Evolutionary conservation across 2,888 invertebrate genomes (phyloP).

Genomic region (Aspidiotus destructor): DNA sequence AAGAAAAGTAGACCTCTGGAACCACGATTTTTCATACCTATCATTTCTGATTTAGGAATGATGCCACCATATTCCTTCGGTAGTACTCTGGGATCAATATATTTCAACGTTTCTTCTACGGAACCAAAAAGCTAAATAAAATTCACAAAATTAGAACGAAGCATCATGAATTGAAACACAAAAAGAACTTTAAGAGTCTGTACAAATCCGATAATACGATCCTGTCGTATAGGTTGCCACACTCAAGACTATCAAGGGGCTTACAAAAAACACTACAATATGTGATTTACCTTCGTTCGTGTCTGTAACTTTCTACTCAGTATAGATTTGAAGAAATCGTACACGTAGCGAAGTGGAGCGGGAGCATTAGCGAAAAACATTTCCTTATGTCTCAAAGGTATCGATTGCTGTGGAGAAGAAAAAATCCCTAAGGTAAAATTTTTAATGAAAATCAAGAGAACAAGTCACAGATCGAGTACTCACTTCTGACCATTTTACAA

Average conservation of each 20-base stretch:
- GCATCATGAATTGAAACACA: too few relatives aligned
- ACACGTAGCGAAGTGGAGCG: slow-evolving; percentile 60
- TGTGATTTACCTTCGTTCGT: slow-evolving; percentile 53
- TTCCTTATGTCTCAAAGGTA: slow-evolving; percentile 70
- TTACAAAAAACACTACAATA: not conserved
- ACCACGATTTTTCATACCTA: slow-evolving; percentile 40
- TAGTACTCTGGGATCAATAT: slow-evolving; percentile 52
- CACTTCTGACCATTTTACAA: slow-evolving; percentile 67
- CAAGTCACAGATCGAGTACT: slow-evolving; percentile 32
- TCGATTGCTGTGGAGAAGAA: slow-evolving; percentile 51
- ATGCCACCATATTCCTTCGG: slow-evolving; percentile 63
- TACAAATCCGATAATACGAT: too few relatives aligned
- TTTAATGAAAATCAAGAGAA: not conserved
- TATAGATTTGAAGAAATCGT: slow-evolving; percentile 60
- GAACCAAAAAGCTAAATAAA: slow-evolving; percentile 48
- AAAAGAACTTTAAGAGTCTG: too few relatives aligned
- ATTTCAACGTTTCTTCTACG: slow-evolving; percentile 50
- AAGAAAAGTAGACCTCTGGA: not conserved
- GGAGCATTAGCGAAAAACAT: slow-evolving; percentile 63
- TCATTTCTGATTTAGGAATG: slow-evolving; percentile 60
- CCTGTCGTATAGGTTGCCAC: too few relatives aligned
- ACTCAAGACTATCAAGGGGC: too few relatives aligned
- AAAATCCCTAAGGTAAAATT: not conserved
- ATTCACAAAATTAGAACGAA: not conserved
- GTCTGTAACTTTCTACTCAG: slow-evolving; percentile 62